Conservation (phyloP, 2,113 vertebrate genomes). For the Chloebia gouldiae region DNA sequence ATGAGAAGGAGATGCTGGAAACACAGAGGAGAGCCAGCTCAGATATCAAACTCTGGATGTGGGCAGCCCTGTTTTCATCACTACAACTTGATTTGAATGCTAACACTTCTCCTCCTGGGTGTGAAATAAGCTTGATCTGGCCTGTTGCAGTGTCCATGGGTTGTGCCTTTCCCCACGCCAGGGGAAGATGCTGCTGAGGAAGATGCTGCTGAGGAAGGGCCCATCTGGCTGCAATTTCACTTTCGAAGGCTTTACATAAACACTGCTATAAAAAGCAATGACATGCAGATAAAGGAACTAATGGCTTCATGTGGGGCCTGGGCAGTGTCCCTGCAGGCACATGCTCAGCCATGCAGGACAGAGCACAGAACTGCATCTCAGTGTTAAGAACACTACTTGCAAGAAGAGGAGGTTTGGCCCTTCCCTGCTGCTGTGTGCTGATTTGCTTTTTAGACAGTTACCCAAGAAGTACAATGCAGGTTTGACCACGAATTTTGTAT, state of each 20-base stretch:
- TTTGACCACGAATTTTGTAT: not conserved
- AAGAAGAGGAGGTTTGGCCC: not conserved
- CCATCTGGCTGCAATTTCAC: constrained; percentile 17
- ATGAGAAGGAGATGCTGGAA: not conserved
- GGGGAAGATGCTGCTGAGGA: not conserved
- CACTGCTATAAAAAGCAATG: constrained; percentile 32
- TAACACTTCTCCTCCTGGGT: not conserved
- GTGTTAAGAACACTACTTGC: not conserved
- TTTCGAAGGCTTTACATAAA: constrained; percentile 38
- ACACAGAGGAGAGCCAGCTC: not conserved
- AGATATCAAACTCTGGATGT: not conserved
- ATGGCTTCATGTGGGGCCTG: not conserved
- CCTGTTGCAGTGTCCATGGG: not conserved
- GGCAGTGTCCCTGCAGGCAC: not conserved
- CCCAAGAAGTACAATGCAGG: not conserved
- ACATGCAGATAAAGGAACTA: constrained; percentile 17
- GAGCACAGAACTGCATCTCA: not conserved
- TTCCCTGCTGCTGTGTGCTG: not conserved
- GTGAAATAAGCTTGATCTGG: not conserved
- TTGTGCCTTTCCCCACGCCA: not conserved
- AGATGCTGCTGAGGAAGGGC: not conserved
- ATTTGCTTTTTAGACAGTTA: not conserved
- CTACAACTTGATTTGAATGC: not conserved
- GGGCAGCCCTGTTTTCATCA: not conserved
- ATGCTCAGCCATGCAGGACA: not conserved